Base-by-base conservation (phyloP, 2,113 vertebrate genomes). In the Trinectes maculatus region DNA sequence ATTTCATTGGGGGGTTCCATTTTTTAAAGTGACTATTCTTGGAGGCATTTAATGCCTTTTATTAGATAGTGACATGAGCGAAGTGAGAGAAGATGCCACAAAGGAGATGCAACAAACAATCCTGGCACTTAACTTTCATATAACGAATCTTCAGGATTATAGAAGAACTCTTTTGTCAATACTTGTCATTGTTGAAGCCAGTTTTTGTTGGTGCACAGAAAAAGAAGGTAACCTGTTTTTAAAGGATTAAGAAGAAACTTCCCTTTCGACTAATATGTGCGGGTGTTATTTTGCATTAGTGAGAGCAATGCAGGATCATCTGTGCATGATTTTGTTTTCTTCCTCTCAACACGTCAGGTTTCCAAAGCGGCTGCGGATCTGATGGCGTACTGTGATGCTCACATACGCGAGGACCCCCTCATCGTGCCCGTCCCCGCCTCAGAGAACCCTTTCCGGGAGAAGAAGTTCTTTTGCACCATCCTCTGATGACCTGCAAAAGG, bases 391-490 rank as follows among this genome's bases (percentile, higher is more conserved):
- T 99, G 97, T 22, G 96, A 98, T 40, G 96, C 97, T 48, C 96
- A 98, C 58, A 91, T 96, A 89, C 94, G 95, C 48, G 97, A 99
- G 87, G 97, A 99, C 89, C 97, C 97, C 1, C 96, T 98, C 86
- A 96, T 99, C 84, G 92, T 96, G 73, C 97, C 97, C 1, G 96
- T 99, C 74, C 96, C 97, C 12, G 95, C 96, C 8, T 99, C 97
- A 0, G 97, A 99, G 94, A 99, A 99, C 91, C 97, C 97, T 4
- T 99, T 99, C 92, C 89, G 97, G 73, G 97, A 98, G 96, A 98
- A 99, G 93, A 99, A 99, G 92, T 95, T 98, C 87, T 98, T 98
- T 89, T 98, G 97, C 86, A 94, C 92, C 91, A 98, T 98, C 85
- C 96, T 99, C 91, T 99, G 92, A 96, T 85, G 89, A 76, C 34